Evolutionary conservation across 2,888 invertebrate species (phyloP).

Genomic region (Hirtodrosophila alboralis): DNA sequence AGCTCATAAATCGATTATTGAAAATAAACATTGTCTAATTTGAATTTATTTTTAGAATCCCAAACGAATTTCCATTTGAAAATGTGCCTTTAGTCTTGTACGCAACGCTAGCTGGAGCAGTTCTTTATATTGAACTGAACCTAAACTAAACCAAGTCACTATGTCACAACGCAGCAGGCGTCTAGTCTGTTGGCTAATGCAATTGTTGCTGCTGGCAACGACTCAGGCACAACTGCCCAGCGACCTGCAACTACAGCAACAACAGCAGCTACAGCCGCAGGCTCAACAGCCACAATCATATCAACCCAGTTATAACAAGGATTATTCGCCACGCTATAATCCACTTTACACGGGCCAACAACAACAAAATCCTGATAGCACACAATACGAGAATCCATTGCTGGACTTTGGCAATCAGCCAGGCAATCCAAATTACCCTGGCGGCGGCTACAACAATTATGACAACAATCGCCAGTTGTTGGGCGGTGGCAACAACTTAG

Average conservation of each 20-base stretch:
- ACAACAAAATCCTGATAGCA: slow-evolving; percentile 55
- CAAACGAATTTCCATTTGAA: slow-evolving; percentile 39
- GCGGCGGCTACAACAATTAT: slow-evolving; percentile 49
- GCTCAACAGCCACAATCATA: slow-evolving; percentile 57
- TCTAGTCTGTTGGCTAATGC: slow-evolving; percentile 17
- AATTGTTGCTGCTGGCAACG: slow-evolving; percentile 44
- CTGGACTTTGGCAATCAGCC: slow-evolving; percentile 67
- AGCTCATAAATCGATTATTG: slow-evolving; percentile 39
- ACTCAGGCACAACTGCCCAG: slow-evolving; percentile 37
- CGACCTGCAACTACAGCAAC: slow-evolving; percentile 32
- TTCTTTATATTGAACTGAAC: slow-evolving; percentile 24
- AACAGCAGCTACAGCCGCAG: slow-evolving; percentile 29
- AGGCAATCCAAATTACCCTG: slow-evolving; percentile 44
- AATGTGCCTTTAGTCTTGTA: slow-evolving; percentile 71
- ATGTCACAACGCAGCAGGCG: slow-evolving; percentile 47
- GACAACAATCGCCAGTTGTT: slow-evolving; percentile 41
- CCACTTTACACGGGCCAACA: slow-evolving; percentile 77
- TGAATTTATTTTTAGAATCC: slow-evolving; percentile 54
- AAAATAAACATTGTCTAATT: slow-evolving; percentile 56
- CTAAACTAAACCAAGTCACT: slow-evolving; percentile 41
- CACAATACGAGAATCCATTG: slow-evolving; percentile 76
- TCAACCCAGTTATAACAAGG: slow-evolving; percentile 77
- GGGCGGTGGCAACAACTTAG: slow-evolving; percentile 42
- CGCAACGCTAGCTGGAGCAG: slow-evolving; percentile 39
- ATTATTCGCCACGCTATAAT: slow-evolving; percentile 82